phyloP scores from a whole-genome alignment of 2,888 invertebrate species.

The Caenorhabditis angaria region DNA sequence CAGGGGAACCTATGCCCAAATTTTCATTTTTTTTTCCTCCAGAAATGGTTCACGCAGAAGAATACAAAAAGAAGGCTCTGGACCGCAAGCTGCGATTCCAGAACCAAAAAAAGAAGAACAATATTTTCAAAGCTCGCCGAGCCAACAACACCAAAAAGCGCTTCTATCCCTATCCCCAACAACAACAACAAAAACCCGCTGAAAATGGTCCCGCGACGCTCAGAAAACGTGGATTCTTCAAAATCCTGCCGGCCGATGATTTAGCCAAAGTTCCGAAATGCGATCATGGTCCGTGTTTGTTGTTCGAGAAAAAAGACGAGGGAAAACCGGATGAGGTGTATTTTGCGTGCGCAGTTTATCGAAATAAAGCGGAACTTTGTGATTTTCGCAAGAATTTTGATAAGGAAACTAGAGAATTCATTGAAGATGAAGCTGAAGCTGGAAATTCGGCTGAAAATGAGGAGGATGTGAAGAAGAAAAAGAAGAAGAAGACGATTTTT shows the following conservation, averaged over 20 bases:
- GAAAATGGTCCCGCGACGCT: conserved; percentile 23
- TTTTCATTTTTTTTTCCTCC: neutral
- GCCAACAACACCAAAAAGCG: conserved; percentile 20
- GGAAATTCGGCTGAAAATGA: neutral
- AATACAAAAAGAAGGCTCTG: conserved; percentile 29
- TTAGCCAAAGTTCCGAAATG: conserved; percentile 46
- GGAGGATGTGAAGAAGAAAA: conserved; percentile 1
- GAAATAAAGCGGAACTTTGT: conserved; percentile 32
- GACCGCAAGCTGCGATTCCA: conserved; percentile 49
- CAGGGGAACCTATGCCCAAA: neutral
- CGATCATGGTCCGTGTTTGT: conserved; percentile 64
- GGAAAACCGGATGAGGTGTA: conserved; percentile 31
- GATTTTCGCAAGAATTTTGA: conserved; percentile 27
- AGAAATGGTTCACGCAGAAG: conserved; percentile 26
- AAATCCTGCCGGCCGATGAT: conserved; percentile 44
- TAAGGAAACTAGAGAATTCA: conserved; percentile 16
- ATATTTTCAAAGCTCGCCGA: conserved; percentile 46
- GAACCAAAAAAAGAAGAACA: conserved; percentile 44
- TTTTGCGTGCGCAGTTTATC: conserved; percentile 65
- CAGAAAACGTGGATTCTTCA: conserved; percentile 44
- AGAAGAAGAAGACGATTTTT: conserved; percentile 30
- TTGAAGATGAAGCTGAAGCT: neutral
- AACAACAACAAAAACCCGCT: neutral
- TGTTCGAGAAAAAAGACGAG: conserved; percentile 54
- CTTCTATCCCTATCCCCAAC: conserved; percentile 12